Evolutionary conservation across 2,113 vertebrate genomes (phyloP).

Genomic region (rat (Rattus norvegicus)): DNA sequence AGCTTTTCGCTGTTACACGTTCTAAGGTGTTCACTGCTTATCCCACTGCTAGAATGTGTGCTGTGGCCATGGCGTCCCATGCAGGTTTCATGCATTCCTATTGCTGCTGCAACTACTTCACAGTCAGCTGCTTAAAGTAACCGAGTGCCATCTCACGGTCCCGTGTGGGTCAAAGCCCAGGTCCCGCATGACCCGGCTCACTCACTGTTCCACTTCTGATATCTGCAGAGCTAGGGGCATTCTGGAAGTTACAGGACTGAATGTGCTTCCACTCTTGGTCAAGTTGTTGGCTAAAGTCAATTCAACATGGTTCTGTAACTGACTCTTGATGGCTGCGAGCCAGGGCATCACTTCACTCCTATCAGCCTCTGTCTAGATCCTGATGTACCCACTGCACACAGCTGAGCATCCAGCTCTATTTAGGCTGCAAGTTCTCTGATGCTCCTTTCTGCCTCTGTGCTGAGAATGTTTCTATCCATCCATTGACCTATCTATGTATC

Average conservation of each 20-base stretch:
- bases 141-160: not conserved
- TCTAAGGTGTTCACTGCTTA: not conserved
- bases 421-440: not conserved
- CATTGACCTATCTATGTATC: rapidly evolving
- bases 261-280: not conserved
- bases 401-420: not conserved
- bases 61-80: not conserved
- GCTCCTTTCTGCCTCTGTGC: not conserved
- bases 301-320: not conserved
- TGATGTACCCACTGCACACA: not conserved
- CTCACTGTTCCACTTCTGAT: not conserved
- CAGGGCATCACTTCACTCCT: not conserved
- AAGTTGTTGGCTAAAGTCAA: not conserved
- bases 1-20: too few relatives aligned
- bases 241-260: not conserved
- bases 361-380: not conserved
- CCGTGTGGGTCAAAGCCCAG: not conserved
- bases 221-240: not conserved
- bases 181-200: not conserved
- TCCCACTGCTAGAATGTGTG: not conserved
- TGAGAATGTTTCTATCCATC: not conserved
- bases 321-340: not conserved
- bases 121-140: not conserved
- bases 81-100: not conserved
- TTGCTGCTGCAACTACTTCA: not conserved